Base-by-base conservation (phyloP, 2,888 invertebrate species). In the Dinocampus coccinellae region DNA sequence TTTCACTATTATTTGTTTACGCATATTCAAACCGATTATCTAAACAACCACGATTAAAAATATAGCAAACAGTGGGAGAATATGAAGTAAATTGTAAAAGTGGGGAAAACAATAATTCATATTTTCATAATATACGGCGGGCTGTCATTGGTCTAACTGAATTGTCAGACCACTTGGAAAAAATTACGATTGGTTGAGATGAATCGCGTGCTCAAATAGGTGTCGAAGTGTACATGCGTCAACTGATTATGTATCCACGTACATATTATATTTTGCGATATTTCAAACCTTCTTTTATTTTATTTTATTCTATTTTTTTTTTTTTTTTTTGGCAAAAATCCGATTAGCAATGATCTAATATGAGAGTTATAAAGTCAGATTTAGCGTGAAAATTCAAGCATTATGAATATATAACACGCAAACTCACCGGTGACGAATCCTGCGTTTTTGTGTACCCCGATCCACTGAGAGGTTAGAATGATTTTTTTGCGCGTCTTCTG, bases 401-500 rank as follows among this genome's bases (percentile, higher is more conserved):
- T 29, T 3, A 29, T 4, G 24, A 7, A 36, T 47, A 9, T 26
- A 26, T 34, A 36, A 4, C 16, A 29, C 36, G 42, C 7, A 33
- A 29, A 82, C 86, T 86, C 75, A 87, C 87, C 86, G 85, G 82
- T 87, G 87, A 80, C 86, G 86, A 79, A 86, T 87, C 76, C 83
- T 87, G 60, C 87, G 85, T 76, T 83, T 83, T 70, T 81, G 81
- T 20, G 78, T 70, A 70, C 75, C 78, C 76, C 81, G 81, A 80
- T 80, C 84, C 80, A 79, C 78, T 74, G 79, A 78, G 82, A 86
- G 86, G 85, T 86, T 87, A 85, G 83, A 80, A 78, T 81, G 79
- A 73, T 74, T 74, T 75, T 78, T 82, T 68, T 73, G 73, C 73
- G 82, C 83, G 66, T 81, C 82, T 76, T 81, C 84, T 80, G 85